phyloP scores from a whole-genome alignment of 92 coral and sea anemone species.

The Porites rus region DNA sequence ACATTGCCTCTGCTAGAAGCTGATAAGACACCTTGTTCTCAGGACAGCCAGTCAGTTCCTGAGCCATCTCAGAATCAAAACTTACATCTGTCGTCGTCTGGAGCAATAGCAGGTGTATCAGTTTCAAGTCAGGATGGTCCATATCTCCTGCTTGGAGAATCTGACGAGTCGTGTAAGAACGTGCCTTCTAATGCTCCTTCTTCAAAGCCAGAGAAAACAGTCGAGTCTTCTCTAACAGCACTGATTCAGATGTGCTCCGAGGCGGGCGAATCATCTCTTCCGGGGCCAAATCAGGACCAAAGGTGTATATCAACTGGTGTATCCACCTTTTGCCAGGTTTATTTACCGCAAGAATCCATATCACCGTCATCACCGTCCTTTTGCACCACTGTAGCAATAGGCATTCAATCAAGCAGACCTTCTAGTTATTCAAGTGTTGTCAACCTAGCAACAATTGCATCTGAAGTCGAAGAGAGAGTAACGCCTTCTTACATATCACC shows the following conservation, averaged over 20 bases:
- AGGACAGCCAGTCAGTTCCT: not conserved
- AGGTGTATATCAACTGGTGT: not conserved
- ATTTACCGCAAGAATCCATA: not conserved
- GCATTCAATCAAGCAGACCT: not conserved
- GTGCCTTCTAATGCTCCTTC: not conserved
- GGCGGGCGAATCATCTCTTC: not conserved
- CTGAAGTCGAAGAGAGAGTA: not conserved
- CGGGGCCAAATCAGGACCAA: not conserved
- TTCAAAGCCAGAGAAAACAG: not conserved
- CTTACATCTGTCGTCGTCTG: not conserved
- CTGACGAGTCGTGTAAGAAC: not conserved
- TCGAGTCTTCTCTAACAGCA: constrained; percentile 27
- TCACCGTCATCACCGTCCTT: not conserved
- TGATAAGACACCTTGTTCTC: not conserved
- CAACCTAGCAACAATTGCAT: not conserved
- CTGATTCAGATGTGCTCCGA: constrained; percentile 26
- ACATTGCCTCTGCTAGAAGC: not conserved
- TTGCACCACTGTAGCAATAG: not conserved
- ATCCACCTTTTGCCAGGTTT: not conserved
- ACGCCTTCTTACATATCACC: not conserved
- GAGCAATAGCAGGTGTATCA: not conserved
- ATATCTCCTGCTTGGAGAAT: not conserved
- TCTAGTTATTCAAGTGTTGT: not conserved
- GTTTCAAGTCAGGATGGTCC: constrained; percentile 1
- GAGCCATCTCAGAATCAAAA: not conserved